These are phyloP conservation scores for Sisor rabdophorus DNA, from an alignment of 2,113 vertebrate genomes.

Conservation along the genomic window DNA sequence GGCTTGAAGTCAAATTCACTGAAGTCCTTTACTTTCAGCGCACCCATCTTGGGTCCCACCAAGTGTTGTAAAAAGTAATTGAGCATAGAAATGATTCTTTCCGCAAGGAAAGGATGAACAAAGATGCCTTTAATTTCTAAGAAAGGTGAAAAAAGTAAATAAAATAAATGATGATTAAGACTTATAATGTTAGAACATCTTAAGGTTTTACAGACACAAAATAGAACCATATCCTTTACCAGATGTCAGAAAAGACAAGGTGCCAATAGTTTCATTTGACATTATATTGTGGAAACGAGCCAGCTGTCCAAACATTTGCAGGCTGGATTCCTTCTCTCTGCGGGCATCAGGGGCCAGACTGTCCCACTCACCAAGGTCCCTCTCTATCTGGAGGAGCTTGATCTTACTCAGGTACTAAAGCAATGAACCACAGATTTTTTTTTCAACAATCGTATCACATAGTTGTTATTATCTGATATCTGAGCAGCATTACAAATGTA, in stretches of 20 bases:
- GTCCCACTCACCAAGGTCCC: constrained; percentile 91
- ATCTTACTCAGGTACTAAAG: constrained; percentile 95
- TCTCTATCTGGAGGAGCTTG: constrained; percentile 93
- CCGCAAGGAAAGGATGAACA: constrained; percentile 91
- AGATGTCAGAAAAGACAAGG: constrained; percentile 93
- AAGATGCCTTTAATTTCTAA: constrained; percentile 93
- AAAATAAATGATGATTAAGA: neutral
- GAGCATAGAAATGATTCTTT: constrained; percentile 98
- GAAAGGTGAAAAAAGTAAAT: neutral
- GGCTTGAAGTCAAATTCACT: constrained; percentile 99
- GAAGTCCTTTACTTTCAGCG: constrained; percentile 98
- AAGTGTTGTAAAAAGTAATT: constrained; percentile 98
- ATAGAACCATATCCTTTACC: constrained; percentile 66
- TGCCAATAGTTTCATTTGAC: constrained; percentile 98
- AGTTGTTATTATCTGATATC: neutral
- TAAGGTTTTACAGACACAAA: neutral
- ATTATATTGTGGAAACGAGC: constrained; percentile 99
- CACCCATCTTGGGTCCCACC: constrained; percentile 97
- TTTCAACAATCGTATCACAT: neutral
- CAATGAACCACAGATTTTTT: neutral
- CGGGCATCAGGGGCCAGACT: constrained; percentile 79
- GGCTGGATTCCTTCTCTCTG: constrained; percentile 88
- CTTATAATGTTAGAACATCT: neutral
- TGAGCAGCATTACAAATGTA: neutral
- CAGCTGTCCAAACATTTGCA: constrained; percentile 96